Evolutionary conservation across 2,888 invertebrate species (phyloP).

Genomic region (Sphaeridia pumilis): DNA sequence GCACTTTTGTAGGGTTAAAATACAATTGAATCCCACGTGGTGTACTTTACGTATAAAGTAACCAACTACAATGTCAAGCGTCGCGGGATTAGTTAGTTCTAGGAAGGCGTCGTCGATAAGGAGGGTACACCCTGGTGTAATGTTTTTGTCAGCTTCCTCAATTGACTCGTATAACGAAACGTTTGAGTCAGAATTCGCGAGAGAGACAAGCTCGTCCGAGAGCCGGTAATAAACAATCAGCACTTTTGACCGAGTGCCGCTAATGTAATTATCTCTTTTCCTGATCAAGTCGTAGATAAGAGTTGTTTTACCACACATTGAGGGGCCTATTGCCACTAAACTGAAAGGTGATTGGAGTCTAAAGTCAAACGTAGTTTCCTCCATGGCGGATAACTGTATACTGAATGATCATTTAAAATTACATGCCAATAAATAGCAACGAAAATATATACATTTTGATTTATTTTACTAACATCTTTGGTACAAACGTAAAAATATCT

Average conservation of each 20-base stretch:
- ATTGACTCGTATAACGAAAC: neutral
- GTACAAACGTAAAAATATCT: too few species aligned
- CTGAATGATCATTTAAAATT: neutral
- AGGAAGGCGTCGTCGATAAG: neutral
- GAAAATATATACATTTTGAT: neutral
- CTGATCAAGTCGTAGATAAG: neutral
- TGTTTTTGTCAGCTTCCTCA: neutral
- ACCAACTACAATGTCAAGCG: neutral
- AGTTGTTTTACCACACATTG: neutral
- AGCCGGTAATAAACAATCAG: neutral
- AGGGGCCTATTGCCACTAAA: neutral
- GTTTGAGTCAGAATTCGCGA: neutral
- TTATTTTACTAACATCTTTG: too few species aligned
- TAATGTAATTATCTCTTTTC: neutral
- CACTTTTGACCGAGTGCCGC: neutral
- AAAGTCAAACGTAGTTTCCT: neutral
- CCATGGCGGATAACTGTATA: neutral
- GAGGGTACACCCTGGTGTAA: neutral
- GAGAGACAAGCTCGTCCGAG: neutral
- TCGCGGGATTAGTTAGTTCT: neutral
- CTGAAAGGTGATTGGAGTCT: neutral
- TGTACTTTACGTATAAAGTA: neutral
- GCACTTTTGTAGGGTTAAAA: neutral
- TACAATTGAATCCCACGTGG: neutral
- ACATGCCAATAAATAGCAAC: neutral